Conservation (phyloP, 2,113 vertebrate species). For the Eublepharis macularius region DNA sequence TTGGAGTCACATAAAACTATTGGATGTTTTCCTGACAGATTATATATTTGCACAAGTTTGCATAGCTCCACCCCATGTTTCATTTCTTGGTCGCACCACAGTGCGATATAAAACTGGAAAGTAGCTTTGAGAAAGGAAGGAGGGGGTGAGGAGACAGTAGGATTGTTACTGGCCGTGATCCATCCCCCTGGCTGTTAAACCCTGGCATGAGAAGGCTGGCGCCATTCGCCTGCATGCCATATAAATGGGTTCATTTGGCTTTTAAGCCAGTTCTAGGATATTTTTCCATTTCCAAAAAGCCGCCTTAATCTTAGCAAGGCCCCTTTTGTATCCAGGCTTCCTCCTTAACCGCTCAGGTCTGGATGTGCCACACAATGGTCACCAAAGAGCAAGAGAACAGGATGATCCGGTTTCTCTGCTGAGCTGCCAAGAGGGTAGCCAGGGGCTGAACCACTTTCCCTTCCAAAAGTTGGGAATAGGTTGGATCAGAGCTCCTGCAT, state of each 20-base stretch:
- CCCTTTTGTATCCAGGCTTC: neutral
- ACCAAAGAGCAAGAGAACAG: neutral
- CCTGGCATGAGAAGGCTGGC: too few relatives aligned
- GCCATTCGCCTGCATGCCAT: too few relatives aligned
- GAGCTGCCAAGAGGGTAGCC: neutral
- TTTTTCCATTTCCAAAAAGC: neutral
- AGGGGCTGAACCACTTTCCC: neutral
- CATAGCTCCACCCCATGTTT: too few relatives aligned
- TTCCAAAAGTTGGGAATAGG: neutral
- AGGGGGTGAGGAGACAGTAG: too few relatives aligned
- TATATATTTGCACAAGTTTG: too few relatives aligned
- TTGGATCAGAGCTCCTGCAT: neutral
- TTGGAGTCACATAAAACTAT: too few relatives aligned
- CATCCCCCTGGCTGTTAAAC: too few relatives aligned
- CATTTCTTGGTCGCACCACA: too few relatives aligned
- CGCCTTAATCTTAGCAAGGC: neutral
- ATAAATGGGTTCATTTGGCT: neutral
- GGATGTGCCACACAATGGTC: neutral
- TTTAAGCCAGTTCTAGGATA: neutral
- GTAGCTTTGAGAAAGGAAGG: too few relatives aligned
- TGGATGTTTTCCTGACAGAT: too few relatives aligned
- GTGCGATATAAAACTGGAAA: too few relatives aligned
- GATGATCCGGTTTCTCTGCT: neutral
- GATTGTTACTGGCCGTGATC: too few relatives aligned
- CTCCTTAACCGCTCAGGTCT: neutral